Evolutionary conservation across 2,113 vertebrate species (phyloP), one percentile per base, ranked within the genome.

Genomic region (Mohoua ochrocephala): DNA sequence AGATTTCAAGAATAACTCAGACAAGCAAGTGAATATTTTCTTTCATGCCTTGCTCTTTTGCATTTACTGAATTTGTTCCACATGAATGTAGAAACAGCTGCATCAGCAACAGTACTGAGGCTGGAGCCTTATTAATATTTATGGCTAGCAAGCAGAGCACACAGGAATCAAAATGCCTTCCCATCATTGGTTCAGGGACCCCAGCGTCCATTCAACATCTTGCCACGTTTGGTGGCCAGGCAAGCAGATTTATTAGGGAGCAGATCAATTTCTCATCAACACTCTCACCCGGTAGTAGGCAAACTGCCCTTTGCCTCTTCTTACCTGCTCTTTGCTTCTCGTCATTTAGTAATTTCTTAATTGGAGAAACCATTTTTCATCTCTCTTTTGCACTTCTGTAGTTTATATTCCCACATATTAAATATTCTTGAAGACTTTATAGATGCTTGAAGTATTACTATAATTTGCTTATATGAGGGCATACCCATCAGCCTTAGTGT

Each of bases 61-160:
- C 69, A 91, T 95, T 93, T 84, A 81, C 86, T 77, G 76, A 89
- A 93, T 96, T 95, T 79, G 85, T 97, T 97, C 93, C 93, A 95
- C 95, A 82, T 92, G 89, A 92, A 89, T 81, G 90, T 94, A 80
- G 92, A 97, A 96, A 94, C 84, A 96, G 87, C 89, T 97, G 87
- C 94, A 87, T 96, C 94, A 95, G 86, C 39, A 92, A 52, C 61
- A 76, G 87, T 61, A 37, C 77, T 52, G 88, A 71, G 77, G 88
- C 88, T 89, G 71, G 76, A 92, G 74, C 87, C 81, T 93, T 84
- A 96, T 96, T 93, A 96, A 94, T 95, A 96, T 96, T 95, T 91
- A 96, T 95, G 79, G 63, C 69, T 20, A 52, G 52, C 61, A 50
- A 88, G 71, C 78, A 41, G 52, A 77, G 79, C 84, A 75, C 60